phyloP scores from a whole-genome alignment of 2,888 invertebrate genomes.

The Coleophora flavipennella region DNA sequence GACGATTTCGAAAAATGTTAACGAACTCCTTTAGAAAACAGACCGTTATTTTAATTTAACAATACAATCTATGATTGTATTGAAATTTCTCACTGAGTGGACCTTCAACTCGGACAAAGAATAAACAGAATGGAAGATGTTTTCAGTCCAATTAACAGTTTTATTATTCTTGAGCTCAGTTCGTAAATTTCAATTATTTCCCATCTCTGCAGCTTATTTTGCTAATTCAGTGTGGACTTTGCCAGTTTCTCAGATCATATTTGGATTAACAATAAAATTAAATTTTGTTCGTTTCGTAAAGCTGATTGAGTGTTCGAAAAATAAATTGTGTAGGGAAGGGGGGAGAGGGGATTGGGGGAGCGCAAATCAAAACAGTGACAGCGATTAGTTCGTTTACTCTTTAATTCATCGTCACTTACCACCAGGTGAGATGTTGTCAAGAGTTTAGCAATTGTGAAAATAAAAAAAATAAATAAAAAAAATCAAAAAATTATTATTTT shows the following conservation, averaged over 20 bases:
- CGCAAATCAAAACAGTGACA: too few species aligned
- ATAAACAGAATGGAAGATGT: constrained; percentile 4
- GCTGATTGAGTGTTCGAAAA: neutral
- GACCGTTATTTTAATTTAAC: too few species aligned
- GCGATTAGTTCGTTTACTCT: too few species aligned
- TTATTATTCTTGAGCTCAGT: constrained; percentile 7
- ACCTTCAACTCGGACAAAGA: neutral
- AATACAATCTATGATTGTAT: neutral
- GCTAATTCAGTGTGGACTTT: constrained; percentile 5
- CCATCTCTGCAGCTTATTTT: constrained; percentile 5
- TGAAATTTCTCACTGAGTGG: neutral
- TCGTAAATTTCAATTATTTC: constrained; percentile 9
- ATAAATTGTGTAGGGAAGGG: neutral
- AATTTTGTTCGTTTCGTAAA: too few species aligned
- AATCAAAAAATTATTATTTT: too few species aligned
- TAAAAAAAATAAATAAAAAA: too few species aligned
- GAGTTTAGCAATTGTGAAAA: too few species aligned
- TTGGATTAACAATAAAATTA: neutral
- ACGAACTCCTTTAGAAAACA: neutral
- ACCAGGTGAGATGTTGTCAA: too few species aligned
- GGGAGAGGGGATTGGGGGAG: neutral
- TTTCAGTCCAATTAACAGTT: constrained; percentile 4
- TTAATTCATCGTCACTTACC: too few species aligned
- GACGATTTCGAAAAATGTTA: neutral
- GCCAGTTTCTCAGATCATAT: neutral